Conservation (phyloP, 2,888 invertebrate genomes). For the Chloroclystis v-ata region DNA sequence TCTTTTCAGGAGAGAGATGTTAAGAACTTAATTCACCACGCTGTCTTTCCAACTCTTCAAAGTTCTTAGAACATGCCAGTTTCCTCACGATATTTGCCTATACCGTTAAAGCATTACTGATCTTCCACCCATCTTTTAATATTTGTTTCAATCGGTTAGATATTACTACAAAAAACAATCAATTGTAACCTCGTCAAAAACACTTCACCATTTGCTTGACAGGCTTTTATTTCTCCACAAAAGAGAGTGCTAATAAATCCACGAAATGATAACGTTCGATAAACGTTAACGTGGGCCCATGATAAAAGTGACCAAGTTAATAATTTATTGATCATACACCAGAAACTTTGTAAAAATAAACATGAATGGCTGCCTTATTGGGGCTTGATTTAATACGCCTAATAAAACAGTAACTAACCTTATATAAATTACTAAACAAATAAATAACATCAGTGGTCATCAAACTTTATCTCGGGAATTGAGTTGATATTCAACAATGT, state of each 20-base stretch:
- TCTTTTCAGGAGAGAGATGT: too few species aligned
- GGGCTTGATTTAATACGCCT: slow-evolving; percentile 75
- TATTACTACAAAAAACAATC: too few species aligned
- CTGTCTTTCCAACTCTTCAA: too few species aligned
- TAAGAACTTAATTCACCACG: too few species aligned
- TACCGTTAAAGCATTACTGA: too few species aligned
- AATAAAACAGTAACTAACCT: slow-evolving; percentile 79
- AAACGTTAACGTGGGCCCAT: slow-evolving; percentile 65
- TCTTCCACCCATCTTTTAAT: too few species aligned
- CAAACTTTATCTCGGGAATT: slow-evolving; percentile 60
- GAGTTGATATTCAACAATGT: slow-evolving; percentile 48
- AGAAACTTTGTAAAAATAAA: slow-evolving; percentile 78
- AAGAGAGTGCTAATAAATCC: slow-evolving; percentile 34
- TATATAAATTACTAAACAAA: slow-evolving; percentile 78
- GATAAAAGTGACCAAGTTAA: slow-evolving; percentile 76
- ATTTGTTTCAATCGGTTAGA: too few species aligned
- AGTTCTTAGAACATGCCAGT: too few species aligned
- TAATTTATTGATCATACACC: slow-evolving; percentile 76
- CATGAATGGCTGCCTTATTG: slow-evolving; percentile 78
- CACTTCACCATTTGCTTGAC: too few species aligned
- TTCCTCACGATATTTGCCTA: too few species aligned
- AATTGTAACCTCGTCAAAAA: too few species aligned
- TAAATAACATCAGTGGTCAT: slow-evolving; percentile 74
- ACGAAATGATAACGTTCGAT: slow-evolving; percentile 53
- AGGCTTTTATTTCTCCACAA: background rate